phyloP scores from a whole-genome alignment of 1,140 invertebrate species.

The Temnothorax curvispinosus region DNA sequence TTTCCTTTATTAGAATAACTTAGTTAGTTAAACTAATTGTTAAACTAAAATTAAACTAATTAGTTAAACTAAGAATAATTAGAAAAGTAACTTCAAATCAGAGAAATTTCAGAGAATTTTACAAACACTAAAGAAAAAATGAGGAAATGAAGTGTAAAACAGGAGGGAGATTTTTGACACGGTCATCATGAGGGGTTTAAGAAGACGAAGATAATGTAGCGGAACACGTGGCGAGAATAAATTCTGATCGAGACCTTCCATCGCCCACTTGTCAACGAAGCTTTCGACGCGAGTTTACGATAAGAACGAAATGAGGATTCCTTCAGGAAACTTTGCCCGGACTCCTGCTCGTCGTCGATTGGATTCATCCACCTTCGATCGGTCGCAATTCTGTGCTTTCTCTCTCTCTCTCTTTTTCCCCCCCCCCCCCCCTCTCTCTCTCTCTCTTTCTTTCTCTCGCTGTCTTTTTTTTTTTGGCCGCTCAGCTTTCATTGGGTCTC shows the following conservation, averaged over 20 bases:
- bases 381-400: conserved; percentile 45
- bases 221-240: conserved; percentile 69
- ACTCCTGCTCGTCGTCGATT: conserved; percentile 42
- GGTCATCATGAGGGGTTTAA: conserved; percentile 51
- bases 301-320: conserved; percentile 59
- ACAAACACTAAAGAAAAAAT: conserved; percentile 26
- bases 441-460: neutral
- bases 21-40: no score
- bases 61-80: no score
- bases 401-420: neutral
- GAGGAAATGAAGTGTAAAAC: conserved; percentile 54
- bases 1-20: neutral
- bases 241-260: conserved; percentile 62
- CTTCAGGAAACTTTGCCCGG: conserved; percentile 49
- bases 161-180: conserved; percentile 61
- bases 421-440: neutral
- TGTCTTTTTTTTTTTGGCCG: neutral
- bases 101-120: neutral
- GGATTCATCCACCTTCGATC: conserved; percentile 55
- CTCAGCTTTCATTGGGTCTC: conserved; percentile 45
- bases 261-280: conserved; percentile 58
- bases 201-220: conserved; percentile 48
- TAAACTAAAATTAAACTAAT: no score
- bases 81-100: neutral
- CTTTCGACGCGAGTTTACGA: conserved; percentile 59